Percentiles rank a stretch among this genome's conserved stretches.
These are phyloP conservation scores for Larimichthys crocea DNA, from an alignment of 2,113 vertebrate species.

Conservation along the genomic window DNA sequence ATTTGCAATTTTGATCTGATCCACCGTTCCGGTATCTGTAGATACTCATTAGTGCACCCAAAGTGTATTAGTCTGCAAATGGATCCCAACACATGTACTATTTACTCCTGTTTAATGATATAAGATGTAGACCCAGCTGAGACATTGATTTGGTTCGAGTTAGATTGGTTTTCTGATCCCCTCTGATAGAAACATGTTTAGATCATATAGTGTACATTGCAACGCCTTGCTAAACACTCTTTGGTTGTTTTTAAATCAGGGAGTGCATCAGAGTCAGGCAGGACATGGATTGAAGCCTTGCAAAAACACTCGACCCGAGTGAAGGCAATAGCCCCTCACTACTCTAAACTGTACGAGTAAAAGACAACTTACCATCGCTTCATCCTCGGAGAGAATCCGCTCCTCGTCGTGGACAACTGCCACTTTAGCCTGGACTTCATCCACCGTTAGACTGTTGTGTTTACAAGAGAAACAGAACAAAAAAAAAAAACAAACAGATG, in stretches of 20 bases:
- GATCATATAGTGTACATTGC: background rate
- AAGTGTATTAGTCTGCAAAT: background rate
- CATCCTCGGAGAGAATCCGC: slow-evolving; percentile 64
- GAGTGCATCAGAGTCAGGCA: background rate
- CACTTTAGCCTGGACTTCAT: slow-evolving; percentile 76
- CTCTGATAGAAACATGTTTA: background rate
- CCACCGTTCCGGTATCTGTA: background rate
- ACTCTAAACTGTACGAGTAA: slow-evolving; percentile 7
- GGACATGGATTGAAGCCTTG: background rate
- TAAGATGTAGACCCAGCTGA: background rate
- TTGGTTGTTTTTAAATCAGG: background rate
- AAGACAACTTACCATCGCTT: slow-evolving; percentile 72
- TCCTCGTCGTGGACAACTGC: slow-evolving; percentile 56
- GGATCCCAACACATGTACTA: background rate
- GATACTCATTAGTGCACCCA: background rate
- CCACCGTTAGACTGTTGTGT: slow-evolving; percentile 67
- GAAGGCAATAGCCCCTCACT: background rate
- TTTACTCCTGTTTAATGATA: background rate
- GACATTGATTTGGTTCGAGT: background rate
- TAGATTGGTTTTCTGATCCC: background rate
- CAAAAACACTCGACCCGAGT: background rate
- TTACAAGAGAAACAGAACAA: background rate
- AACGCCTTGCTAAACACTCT: background rate
- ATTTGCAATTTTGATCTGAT: background rate
- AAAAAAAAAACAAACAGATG: background rate